Percentiles rank a stretch among this genome's conserved stretches.
These are phyloP conservation scores for Laothoe populi DNA, from an alignment of 2,888 invertebrate genomes.

Conservation along the genomic window DNA sequence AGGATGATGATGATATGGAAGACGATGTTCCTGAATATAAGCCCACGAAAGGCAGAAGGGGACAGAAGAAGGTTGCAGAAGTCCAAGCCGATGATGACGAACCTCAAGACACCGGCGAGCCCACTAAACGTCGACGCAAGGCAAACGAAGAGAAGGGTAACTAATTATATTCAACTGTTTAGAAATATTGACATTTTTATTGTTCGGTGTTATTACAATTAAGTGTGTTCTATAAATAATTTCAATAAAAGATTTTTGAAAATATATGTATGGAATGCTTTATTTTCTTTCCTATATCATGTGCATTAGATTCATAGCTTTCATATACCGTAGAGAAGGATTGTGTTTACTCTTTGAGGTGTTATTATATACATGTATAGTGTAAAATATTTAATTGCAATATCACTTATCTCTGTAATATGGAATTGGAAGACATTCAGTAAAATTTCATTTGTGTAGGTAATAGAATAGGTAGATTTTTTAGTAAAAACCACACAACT, in stretches of 20 bases:
- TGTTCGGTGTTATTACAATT: constrained; percentile 68
- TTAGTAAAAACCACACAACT: neutral
- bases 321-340: neutral
- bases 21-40: constrained; percentile 58
- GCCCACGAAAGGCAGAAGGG: constrained; percentile 66
- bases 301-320: constrained; percentile 6
- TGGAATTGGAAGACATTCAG: neutral
- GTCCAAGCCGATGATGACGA: constrained; percentile 53
- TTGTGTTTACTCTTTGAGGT: constrained; percentile 1
- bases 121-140: constrained; percentile 71
- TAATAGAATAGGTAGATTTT: too few species aligned
- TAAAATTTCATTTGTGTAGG: neutral
- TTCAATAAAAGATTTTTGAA: constrained; percentile 70
- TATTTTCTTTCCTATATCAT: constrained; percentile 55
- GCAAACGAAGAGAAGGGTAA: constrained; percentile 77
- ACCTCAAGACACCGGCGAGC: constrained; percentile 61
- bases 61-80: constrained; percentile 63
- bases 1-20: constrained; percentile 56
- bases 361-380: neutral
- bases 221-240: constrained; percentile 67
- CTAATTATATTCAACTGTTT: constrained; percentile 63
- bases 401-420: neutral
- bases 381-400: constrained; percentile 17
- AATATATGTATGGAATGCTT: constrained; percentile 67
- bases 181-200: constrained; percentile 56